Percentiles rank a stretch among this genome's conserved stretches.
phyloP scores from a whole-genome alignment of 2,113 vertebrate genomes.

The Archilochus colubris region DNA sequence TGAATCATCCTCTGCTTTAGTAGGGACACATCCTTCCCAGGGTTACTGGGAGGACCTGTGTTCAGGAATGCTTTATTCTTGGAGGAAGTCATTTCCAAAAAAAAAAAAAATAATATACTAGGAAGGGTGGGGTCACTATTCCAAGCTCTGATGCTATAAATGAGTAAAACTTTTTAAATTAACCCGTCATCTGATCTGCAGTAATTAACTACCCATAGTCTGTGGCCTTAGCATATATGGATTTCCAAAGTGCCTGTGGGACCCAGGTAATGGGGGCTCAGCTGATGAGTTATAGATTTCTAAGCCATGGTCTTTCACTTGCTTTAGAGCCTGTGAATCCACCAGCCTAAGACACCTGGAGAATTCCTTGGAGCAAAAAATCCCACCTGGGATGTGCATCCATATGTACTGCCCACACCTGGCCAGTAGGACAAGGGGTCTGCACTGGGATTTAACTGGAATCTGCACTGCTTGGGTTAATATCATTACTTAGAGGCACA shows the following conservation, averaged over 20 bases:
- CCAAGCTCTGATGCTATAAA: slow-evolving; percentile 1
- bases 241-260: background rate
- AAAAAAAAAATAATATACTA: background rate
- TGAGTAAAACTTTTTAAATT: background rate
- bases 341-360: background rate
- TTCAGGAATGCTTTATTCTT: slow-evolving; percentile 37
- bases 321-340: background rate
- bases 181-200: background rate
- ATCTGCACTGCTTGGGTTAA: background rate
- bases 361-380: background rate
- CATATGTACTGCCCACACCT: rapidly evolving
- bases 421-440: background rate
- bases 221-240: background rate
- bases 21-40: slow-evolving; percentile 8
- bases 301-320: background rate
- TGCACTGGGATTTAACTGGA: background rate
- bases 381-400: too few species aligned
- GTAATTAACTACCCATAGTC: background rate
- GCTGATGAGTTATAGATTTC: background rate
- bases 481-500: background rate
- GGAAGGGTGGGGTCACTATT: slow-evolving; percentile 19
- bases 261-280: background rate
- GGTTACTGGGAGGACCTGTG: slow-evolving; percentile 7
- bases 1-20: slow-evolving; percentile 28
- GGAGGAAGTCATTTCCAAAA: background rate